Evolutionary conservation across 2,888 invertebrate genomes (phyloP).

Genomic region (Melolontha melolontha): DNA sequence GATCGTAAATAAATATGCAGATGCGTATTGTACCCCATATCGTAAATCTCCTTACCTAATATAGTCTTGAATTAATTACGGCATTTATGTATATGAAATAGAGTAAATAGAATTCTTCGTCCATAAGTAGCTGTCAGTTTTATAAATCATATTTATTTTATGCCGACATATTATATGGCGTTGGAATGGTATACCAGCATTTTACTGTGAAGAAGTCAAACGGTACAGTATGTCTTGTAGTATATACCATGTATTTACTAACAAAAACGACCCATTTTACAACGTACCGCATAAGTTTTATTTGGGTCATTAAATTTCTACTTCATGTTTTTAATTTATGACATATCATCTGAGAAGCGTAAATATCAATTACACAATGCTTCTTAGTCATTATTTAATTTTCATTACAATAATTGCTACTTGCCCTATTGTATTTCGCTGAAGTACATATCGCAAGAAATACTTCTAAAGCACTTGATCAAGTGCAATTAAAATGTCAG

Average conservation of each 20-base stretch:
- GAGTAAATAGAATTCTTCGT: constrained; percentile 22
- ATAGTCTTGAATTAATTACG: constrained; percentile 26
- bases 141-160: constrained; percentile 31
- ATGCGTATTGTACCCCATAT: constrained; percentile 1
- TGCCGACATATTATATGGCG: constrained; percentile 8
- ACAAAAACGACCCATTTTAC: neutral
- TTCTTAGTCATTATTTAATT: no score
- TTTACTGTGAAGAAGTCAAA: constrained; percentile 8
- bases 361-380: no score
- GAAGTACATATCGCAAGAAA: no score
- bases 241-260: neutral
- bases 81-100: constrained; percentile 9
- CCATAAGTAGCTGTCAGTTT: constrained; percentile 11
- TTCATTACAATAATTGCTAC: no score
- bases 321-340: no score
- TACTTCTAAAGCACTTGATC: no score
- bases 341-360: no score
- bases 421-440: no score
- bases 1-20: constrained; percentile 1
- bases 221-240: constrained; percentile 1
- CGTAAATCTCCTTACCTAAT: constrained; percentile 17
- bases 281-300: neutral
- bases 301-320: no score
- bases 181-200: neutral
- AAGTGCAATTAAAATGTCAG: no score